phyloP scores from a whole-genome alignment of 30 jellyfish, hydroid and myxozoan species.

The Cassiopea xamachana region DNA sequence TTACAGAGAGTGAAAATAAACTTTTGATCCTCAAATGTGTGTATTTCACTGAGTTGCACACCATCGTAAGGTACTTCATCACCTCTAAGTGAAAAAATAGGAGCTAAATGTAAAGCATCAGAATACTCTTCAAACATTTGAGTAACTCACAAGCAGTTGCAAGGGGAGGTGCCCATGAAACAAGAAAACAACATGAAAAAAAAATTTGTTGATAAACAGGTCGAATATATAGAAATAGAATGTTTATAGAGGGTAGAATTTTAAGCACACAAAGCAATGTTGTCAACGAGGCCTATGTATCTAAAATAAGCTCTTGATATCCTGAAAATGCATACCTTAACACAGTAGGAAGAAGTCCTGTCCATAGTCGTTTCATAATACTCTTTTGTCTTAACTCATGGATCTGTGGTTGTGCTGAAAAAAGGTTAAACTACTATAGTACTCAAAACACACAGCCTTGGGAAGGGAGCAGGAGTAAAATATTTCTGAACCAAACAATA shows the following conservation, averaged over 20 bases:
- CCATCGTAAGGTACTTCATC: constrained; percentile 51
- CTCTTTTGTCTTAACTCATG: constrained; percentile 78
- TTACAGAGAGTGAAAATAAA: constrained; percentile 72
- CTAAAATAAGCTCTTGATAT: not conserved
- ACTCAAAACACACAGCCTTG: too few species aligned
- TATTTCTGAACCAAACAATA: too few species aligned
- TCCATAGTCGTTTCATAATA: constrained; percentile 86
- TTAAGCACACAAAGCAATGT: too few species aligned
- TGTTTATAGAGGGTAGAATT: too few species aligned
- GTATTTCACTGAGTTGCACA: constrained; percentile 31
- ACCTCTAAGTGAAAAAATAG: constrained; percentile 21
- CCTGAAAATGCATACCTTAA: constrained; percentile 58
- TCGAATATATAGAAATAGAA: too few species aligned
- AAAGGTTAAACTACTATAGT: not conserved
- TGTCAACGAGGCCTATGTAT: too few species aligned
- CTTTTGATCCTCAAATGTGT: constrained; percentile 3
- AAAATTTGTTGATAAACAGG: too few species aligned
- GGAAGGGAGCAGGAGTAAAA: too few species aligned
- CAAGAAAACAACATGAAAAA: too few species aligned
- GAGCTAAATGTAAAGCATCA: not conserved
- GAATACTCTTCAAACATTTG: too few species aligned
- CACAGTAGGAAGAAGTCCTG: constrained; percentile 88
- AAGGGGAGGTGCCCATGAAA: not conserved
- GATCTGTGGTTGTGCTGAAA: constrained; percentile 34
- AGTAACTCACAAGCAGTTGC: not conserved